These are phyloP conservation scores for Tenebrio molitor DNA, from an alignment of 1,140 invertebrate species.

Conservation along the genomic window DNA sequence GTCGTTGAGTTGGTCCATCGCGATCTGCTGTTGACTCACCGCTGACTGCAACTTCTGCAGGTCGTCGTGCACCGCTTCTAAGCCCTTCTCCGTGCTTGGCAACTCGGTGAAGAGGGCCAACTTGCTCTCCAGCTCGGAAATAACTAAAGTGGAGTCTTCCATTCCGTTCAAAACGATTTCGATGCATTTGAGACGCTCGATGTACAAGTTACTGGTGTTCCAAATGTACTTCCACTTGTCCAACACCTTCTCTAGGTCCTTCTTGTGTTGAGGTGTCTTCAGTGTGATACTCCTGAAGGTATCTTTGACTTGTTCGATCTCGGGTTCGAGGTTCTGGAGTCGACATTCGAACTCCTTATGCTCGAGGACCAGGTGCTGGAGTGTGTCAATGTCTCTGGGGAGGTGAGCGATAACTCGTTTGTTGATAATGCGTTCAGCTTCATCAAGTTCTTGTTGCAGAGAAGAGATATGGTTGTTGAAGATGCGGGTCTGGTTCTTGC, in stretches of 20 bases:
- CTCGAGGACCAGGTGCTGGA: conserved; percentile 89
- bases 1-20: conserved; percentile 91
- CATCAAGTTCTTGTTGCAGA: conserved; percentile 86
- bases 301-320: conserved; percentile 86
- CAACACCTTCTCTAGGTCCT: conserved; percentile 87
- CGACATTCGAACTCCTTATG: conserved; percentile 90
- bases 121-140: conserved; percentile 93
- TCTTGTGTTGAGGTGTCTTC: conserved; percentile 92
- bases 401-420: conserved; percentile 84
- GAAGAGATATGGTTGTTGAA: conserved; percentile 88
- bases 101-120: conserved; percentile 87
- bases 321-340: conserved; percentile 78
- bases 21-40: conserved; percentile 86
- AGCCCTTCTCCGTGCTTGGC: conserved; percentile 83
- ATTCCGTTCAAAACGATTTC: conserved; percentile 91
- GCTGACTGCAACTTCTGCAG: conserved; percentile 84
- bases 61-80: conserved; percentile 80
- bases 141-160: conserved; percentile 89
- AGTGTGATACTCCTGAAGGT: conserved; percentile 85
- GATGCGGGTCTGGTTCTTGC: conserved; percentile 87
- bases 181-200: conserved; percentile 91
- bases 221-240: conserved; percentile 94
- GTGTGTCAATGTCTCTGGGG: conserved; percentile 85
- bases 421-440: conserved; percentile 87
- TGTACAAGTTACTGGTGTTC: conserved; percentile 87